Percentiles rank a stretch among this genome's conserved stretches.
phyloP scores from a whole-genome alignment of 2,797 vertebrate genomes.

The Carduelis carduelis region DNA sequence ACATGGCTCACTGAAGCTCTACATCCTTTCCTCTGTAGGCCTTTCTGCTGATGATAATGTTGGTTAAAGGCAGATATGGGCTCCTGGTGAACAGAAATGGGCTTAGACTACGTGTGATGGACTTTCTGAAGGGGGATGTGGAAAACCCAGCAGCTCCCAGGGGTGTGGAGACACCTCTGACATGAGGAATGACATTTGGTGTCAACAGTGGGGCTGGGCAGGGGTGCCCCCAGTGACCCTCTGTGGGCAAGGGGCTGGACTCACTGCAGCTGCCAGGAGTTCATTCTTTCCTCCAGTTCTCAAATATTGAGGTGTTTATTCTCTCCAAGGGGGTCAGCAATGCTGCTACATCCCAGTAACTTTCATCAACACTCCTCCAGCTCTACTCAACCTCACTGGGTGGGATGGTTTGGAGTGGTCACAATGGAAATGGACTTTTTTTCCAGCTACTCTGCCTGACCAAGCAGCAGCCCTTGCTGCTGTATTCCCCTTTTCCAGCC shows the following conservation, averaged over 20 bases:
- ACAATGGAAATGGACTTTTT: not conserved
- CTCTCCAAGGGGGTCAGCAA: not conserved
- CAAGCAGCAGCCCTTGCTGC: not conserved
- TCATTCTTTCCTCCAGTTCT: not conserved
- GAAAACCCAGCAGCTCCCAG: not conserved
- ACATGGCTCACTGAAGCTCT: not conserved
- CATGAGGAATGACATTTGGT: not conserved
- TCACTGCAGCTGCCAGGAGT: not conserved
- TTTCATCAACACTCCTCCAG: not conserved
- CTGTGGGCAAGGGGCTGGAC: not conserved
- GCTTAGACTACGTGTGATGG: not conserved
- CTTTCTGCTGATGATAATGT: not conserved
- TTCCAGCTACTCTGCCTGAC: not conserved
- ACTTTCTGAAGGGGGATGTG: not conserved
- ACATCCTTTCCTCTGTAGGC: not conserved
- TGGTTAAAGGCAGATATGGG: not conserved
- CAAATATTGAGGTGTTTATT: not conserved
- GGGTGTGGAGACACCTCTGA: not conserved
- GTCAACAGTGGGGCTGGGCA: accelerated
- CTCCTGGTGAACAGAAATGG: not conserved
- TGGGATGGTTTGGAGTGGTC: not conserved
- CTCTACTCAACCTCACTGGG: not conserved
- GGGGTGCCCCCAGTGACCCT: not conserved
- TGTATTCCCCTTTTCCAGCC: not conserved
- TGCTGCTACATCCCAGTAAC: not conserved